phyloP scores from a whole-genome alignment of 2,113 vertebrate genomes.

The Eonycteris spelaea region DNA sequence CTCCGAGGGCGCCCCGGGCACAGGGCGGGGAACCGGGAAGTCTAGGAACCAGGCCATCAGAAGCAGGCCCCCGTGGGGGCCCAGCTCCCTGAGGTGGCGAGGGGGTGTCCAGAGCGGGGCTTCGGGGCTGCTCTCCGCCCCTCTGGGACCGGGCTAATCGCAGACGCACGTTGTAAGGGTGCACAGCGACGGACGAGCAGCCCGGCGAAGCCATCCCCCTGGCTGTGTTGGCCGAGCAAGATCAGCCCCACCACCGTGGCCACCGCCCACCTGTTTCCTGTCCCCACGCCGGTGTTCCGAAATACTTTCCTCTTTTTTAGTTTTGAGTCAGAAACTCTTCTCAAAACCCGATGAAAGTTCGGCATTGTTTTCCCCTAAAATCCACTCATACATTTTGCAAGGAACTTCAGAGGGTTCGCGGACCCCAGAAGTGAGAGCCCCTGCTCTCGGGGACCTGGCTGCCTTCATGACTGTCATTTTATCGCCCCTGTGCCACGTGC shows the following conservation, averaged over 20 bases:
- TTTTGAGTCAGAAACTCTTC: too few species aligned
- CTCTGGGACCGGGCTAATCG: background rate
- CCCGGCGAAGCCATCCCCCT: background rate
- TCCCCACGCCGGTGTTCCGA: background rate
- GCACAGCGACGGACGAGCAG: too few species aligned
- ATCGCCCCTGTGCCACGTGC: too few species aligned
- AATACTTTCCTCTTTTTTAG: background rate
- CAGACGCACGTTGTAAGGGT: too few species aligned
- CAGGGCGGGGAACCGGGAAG: background rate
- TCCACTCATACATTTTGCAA: accelerated
- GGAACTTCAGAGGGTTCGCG: background rate
- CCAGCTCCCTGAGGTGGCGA: background rate
- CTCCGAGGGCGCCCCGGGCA: background rate
- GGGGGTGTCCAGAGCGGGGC: background rate
- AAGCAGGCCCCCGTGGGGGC: accelerated
- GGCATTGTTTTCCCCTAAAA: background rate
- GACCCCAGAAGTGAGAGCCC: background rate
- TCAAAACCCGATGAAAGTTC: background rate
- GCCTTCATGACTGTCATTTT: too few species aligned
- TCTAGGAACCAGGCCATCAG: background rate
- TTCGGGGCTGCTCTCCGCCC: accelerated
- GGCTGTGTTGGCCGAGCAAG: accelerated
- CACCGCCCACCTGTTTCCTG: accelerated
- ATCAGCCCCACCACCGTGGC: accelerated
- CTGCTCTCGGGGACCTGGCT: background rate